Percentiles rank a stretch among this genome's conserved stretches.
phyloP scores from a whole-genome alignment of 1,140 invertebrate species.

The Sycophaga agraensis region DNA sequence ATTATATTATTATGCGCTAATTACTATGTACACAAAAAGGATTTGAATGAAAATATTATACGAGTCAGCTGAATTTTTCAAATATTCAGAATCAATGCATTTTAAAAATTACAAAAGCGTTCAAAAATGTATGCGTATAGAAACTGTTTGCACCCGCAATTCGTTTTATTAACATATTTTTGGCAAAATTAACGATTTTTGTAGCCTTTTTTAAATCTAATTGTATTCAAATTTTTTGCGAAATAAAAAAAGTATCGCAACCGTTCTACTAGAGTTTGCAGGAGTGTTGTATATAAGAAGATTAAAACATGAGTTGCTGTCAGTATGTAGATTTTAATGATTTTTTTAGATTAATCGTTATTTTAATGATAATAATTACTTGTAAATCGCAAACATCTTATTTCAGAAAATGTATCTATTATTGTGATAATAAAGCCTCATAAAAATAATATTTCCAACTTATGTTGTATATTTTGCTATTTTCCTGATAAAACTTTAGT shows the following conservation, averaged over 20 bases:
- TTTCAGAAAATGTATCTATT: slow-evolving; percentile 18
- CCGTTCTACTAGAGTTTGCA: not conserved
- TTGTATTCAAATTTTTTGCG: slow-evolving; percentile 13
- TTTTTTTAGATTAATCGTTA: slow-evolving; percentile 16
- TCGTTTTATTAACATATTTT: too few relatives aligned
- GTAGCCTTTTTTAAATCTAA: slow-evolving; percentile 9
- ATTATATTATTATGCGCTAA: too few relatives aligned
- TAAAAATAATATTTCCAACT: slow-evolving; percentile 10
- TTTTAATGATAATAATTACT: slow-evolving; percentile 4
- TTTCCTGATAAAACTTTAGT: too few relatives aligned
- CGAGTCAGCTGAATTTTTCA: too few relatives aligned
- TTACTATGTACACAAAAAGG: too few relatives aligned
- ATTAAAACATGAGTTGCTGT: not conserved
- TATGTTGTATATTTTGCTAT: not conserved
- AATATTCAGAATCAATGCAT: too few relatives aligned
- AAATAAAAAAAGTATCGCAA: not conserved
- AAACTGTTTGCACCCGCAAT: too few relatives aligned
- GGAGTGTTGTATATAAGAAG: slow-evolving; percentile 8
- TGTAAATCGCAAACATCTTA: not conserved
- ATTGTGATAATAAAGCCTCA: slow-evolving; percentile 26
- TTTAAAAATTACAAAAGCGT: too few relatives aligned
- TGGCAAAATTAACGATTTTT: too few relatives aligned
- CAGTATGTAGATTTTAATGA: slow-evolving; percentile 19
- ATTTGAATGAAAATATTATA: too few relatives aligned
- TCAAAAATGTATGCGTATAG: too few relatives aligned